Conservation (phyloP, 2,113 vertebrate species). For the Vidua chalybeata region DNA sequence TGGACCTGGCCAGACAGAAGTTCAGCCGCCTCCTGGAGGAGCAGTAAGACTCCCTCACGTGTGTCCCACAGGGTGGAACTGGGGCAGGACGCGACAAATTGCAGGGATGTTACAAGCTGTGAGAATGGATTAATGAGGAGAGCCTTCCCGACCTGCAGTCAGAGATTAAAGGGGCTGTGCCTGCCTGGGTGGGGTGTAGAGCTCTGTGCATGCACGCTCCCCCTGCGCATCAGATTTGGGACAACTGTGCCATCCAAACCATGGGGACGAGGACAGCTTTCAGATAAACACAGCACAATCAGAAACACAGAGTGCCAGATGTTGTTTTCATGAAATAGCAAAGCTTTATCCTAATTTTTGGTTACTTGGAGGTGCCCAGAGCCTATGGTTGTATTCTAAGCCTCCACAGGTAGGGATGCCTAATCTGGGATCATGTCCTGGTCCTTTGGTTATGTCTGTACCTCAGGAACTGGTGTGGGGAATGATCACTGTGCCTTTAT, state of each 20-base stretch:
- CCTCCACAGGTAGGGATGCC: background rate
- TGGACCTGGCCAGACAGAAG: constrained; percentile 95
- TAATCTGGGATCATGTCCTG: background rate
- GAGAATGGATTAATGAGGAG: background rate
- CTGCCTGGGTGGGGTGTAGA: background rate
- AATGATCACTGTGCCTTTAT: background rate
- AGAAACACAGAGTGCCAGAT: background rate
- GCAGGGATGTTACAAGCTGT: background rate
- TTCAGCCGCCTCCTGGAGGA: constrained; percentile 90
- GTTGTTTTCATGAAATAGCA: background rate
- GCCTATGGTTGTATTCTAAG: background rate
- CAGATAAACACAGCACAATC: background rate
- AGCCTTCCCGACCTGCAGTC: background rate
- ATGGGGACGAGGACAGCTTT: background rate
- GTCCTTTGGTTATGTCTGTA: background rate
- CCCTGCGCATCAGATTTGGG: background rate
- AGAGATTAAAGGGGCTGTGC: background rate
- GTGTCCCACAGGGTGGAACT: background rate
- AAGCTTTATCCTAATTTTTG: background rate
- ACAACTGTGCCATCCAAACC: background rate
- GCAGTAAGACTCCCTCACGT: constrained; percentile 77
- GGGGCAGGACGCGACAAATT: background rate
- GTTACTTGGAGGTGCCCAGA: background rate
- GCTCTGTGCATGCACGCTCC: background rate
- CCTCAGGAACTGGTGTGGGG: background rate